Percentiles rank a stretch among this genome's conserved stretches.
Evolutionary conservation across 2,113 vertebrate genomes (phyloP).

Genomic region (Ctenomys sociabilis): DNA sequence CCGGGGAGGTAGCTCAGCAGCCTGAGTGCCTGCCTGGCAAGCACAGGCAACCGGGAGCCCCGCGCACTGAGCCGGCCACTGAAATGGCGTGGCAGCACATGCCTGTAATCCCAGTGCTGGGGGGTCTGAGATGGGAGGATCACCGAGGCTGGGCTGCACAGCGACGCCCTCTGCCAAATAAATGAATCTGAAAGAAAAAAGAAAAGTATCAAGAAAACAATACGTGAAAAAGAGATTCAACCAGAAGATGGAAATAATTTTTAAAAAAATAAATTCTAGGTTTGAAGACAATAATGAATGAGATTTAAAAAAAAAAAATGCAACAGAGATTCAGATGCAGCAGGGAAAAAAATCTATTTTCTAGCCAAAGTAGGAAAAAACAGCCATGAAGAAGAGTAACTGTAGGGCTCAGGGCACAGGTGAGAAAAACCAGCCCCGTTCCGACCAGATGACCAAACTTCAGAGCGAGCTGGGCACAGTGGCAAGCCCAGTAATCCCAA

Average conservation of each 20-base stretch:
- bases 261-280: not conserved
- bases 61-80: too few relatives aligned
- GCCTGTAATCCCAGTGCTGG: too few relatives aligned
- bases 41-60: too few relatives aligned
- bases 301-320: not conserved
- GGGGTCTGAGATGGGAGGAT: too few relatives aligned
- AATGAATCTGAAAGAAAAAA: too few relatives aligned
- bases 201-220: not conserved
- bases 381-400: not conserved
- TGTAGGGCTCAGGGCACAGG: not conserved
- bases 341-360: not conserved
- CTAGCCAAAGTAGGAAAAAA: not conserved
- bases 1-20: too few relatives aligned
- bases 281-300: not conserved
- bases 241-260: not conserved
- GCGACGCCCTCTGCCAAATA: too few relatives aligned
- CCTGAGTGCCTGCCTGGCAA: too few relatives aligned
- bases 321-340: not conserved
- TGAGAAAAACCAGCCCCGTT: not conserved
- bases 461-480: not conserved
- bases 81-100: too few relatives aligned
- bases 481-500: not conserved
- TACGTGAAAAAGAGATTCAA: not conserved
- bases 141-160: too few relatives aligned
- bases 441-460: not conserved